Evolutionary conservation across 2,888 invertebrate genomes (phyloP), one percentile per base, ranked within the genome.

Genomic region (Xylophagus ater): DNA sequence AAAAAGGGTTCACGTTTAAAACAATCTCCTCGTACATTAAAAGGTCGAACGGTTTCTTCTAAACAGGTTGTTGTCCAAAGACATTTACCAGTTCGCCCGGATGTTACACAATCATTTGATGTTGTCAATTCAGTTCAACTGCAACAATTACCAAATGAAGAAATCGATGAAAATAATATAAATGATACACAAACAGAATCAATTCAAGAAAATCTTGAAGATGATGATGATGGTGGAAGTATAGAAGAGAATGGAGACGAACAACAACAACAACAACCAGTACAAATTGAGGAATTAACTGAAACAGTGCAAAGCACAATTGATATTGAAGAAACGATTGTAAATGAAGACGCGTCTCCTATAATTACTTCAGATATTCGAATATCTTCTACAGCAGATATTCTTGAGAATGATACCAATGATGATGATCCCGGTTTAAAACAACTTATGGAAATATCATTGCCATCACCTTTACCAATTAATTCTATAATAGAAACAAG

Each of bases 31-130:
- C 36, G 43, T n/a, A 39, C 41, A 18, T 5, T 40, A 10, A 42
- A 42, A n/a, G 18, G 30, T n/a, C 34, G 44, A 32, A 43, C 19
- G 14, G 28, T 43, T 18, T 34, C 42, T 41, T 57, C 59, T 4
- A 56, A 60, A 1, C 77, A 76, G 53, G 76, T 84, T 4, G 76
- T 86, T 2, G 82, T 86, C 14, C 84, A 84, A 60, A 67, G 86
- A 5, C 72, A 81, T 53, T 65, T 85, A 49, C 80, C 81, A 13
- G 58, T 81, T 29, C 69, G 82, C 51, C 78, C 81, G 12, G 51
- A 53, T 9, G 37, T 47, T 12, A 48, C 46, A 23, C 53, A 51
- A n/a, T 40, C 49, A 5, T 57, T 55, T 28, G 59, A 59, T 42
- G 45, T 58, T 32, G 45, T 59, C 4, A 52, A 53, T 29, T 25